Conservation (phyloP, 2,797 vertebrate species). For the Hapalemur alaotrensis region DNA sequence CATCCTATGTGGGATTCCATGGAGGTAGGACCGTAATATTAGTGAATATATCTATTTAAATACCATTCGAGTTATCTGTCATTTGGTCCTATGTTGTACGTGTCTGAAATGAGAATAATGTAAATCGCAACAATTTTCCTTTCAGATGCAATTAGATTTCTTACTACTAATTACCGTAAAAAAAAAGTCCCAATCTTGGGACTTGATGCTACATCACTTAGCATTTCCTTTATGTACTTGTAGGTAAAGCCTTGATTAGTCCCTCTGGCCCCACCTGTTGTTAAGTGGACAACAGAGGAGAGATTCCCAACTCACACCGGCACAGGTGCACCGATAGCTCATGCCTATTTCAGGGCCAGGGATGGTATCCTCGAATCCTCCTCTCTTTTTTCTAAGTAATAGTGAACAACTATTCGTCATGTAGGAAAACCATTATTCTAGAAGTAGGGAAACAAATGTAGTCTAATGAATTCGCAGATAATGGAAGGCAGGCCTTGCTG, state of each 20-base stretch:
- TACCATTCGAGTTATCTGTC: fast-evolving
- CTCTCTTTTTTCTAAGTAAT: background rate
- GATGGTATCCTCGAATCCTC: background rate
- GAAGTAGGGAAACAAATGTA: background rate
- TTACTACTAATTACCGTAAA: too few relatives aligned
- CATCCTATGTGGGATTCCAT: constrained; percentile 93
- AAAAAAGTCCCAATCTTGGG: background rate
- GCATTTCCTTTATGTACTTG: background rate
- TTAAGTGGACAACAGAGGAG: fast-evolving
- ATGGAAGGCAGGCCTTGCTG: background rate
- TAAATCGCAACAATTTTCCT: fast-evolving
- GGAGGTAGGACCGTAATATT: constrained; percentile 86
- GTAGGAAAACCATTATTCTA: background rate
- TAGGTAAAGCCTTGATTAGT: fast-evolving
- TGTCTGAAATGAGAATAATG: background rate
- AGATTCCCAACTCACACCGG: fast-evolving
- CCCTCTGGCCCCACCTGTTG: background rate
- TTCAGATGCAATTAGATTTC: background rate
- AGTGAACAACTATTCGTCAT: background rate
- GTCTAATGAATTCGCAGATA: background rate
- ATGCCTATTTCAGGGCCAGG: too few relatives aligned
- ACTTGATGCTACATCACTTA: fast-evolving
- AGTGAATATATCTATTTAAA: fast-evolving
- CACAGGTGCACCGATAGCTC: fast-evolving
- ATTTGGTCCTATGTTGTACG: background rate